Evolutionary conservation across 2,797 vertebrate genomes (phyloP).

Genomic region (Xerus rutilus): DNA sequence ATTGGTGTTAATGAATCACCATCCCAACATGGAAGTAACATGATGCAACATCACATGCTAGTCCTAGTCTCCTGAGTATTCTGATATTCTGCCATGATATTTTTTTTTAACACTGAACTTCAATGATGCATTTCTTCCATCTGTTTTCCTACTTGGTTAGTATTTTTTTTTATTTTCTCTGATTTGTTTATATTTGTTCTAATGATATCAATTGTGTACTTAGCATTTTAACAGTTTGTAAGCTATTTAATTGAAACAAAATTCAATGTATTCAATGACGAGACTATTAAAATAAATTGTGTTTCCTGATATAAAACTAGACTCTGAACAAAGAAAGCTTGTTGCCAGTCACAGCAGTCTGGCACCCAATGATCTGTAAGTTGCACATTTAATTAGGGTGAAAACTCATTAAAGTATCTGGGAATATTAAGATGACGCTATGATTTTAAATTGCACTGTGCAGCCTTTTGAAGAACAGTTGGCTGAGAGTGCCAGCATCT

Average conservation of each 20-base stretch:
- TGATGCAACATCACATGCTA: not conserved
- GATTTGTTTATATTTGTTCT: not conserved
- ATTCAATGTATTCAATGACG: not conserved
- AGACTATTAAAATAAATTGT: slow-evolving; percentile 46
- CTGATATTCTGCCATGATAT: not conserved
- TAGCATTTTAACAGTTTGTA: slow-evolving; percentile 53
- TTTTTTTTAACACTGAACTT: slow-evolving; percentile 14
- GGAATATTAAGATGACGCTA: slow-evolving; percentile 80
- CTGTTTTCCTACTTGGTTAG: not conserved
- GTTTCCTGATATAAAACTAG: not conserved
- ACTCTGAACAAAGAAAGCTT: slow-evolving; percentile 71
- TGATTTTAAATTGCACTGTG: slow-evolving; percentile 68
- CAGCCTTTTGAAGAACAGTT: slow-evolving; percentile 78
- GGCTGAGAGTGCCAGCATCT: slow-evolving; percentile 79
- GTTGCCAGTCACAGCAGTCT: slow-evolving; percentile 75
- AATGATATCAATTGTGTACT: not conserved
- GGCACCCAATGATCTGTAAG: slow-evolving; percentile 77
- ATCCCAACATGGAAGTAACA: not conserved
- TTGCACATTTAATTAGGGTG: slow-evolving; percentile 85
- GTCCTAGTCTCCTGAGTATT: not conserved
- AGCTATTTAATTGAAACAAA: slow-evolving; percentile 56
- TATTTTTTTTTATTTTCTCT: slow-evolving; percentile 9
- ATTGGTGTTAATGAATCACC: not conserved
- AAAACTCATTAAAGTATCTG: slow-evolving; percentile 83
- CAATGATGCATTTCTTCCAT: not conserved